Evolutionary conservation across 1,140 invertebrate genomes (phyloP).

Genomic region (Dinothrombium tinctorium): DNA sequence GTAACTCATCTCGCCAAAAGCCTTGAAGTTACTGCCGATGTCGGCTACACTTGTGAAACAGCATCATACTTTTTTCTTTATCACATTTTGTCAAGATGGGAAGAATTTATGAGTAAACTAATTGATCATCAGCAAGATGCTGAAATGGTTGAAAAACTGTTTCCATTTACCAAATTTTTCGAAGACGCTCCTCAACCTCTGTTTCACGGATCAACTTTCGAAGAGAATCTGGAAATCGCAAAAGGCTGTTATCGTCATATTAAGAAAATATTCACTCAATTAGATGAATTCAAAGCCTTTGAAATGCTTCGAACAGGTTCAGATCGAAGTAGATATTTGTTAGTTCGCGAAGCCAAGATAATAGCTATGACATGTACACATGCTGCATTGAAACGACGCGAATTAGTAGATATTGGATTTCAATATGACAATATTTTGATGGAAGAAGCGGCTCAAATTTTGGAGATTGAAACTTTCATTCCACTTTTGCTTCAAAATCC

Average conservation of each 20-base stretch:
- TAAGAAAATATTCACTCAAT: constrained; percentile 76
- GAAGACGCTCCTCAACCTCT: constrained; percentile 73
- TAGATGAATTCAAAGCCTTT: constrained; percentile 96
- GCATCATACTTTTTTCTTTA: constrained; percentile 49
- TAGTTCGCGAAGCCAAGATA: constrained; percentile 97
- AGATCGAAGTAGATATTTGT: constrained; percentile 80
- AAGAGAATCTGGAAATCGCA: constrained; percentile 74
- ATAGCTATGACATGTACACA: constrained; percentile 99
- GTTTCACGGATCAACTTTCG: constrained; percentile 50
- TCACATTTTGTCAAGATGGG: constrained; percentile 59
- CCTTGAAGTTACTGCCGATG: constrained; percentile 61
- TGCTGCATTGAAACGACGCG: constrained; percentile 83
- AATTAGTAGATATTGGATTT: constrained; percentile 82
- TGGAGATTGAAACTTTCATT: constrained; percentile 99
- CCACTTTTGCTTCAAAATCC: constrained; percentile 91
- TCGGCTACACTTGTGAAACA: constrained; percentile 93
- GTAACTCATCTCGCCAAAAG: constrained; percentile 69
- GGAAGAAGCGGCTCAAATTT: constrained; percentile 96
- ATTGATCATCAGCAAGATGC: constrained; percentile 20
- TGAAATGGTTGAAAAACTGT: constrained; percentile 35
- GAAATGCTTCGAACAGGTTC: constrained; percentile 65
- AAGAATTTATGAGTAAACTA: constrained; percentile 44
- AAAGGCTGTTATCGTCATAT: constrained; percentile 86
- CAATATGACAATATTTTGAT: constrained; percentile 98
- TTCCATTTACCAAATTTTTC: constrained; percentile 81